Evolutionary conservation across 2,888 invertebrate species (phyloP), one percentile per base, ranked within the genome.

Genomic region (Argyra leucocephala): DNA sequence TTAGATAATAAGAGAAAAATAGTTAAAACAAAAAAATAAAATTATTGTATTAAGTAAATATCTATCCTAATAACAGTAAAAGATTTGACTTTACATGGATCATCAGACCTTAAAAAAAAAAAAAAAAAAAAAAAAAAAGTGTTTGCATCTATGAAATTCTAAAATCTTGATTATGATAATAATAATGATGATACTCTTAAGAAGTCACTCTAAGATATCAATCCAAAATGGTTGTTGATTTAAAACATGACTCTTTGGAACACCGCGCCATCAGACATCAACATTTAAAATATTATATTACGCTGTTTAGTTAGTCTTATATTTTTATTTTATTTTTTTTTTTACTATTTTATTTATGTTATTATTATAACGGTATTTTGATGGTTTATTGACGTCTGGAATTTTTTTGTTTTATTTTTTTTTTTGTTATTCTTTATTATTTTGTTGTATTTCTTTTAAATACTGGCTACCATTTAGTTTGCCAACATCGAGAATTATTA

Each of bases 381-480:
- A 48, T 48, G 48, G 48, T 48, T 48, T 48, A 48, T 48, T 48
- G 48, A 48, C 48, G 48, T 48, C 48, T 48, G 48, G 48, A 48
- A 48, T 48, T 48, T 48, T 48, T n/a, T 48, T 48, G 48, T 5
- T 48, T 48, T 48, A 5, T 18, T 3, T 48, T 18, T 48, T 48
- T 48, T 48, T 15, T 48, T 2, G 12, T 48, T 48, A 18, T 48
- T 31, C 31, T 10, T 31, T 31, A 7, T 31, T 31, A 48, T 18
- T 18, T 48, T 48, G 48, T 15, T 15, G 12, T 48, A n/a, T 48
- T 48, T 5, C n/a, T 48, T 48, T 48, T 18, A 15, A 48, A 48
- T n/a, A 18, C 48, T 48, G 48, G 48, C 48, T 48, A 48, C 18
- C 31, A 31, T n/a, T n/a, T n/a, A n/a, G n/a, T n/a, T n/a, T n/a